Conservation (phyloP, 2,797 vertebrate genomes). For the Pipistrellus pipistrellus region DNA sequence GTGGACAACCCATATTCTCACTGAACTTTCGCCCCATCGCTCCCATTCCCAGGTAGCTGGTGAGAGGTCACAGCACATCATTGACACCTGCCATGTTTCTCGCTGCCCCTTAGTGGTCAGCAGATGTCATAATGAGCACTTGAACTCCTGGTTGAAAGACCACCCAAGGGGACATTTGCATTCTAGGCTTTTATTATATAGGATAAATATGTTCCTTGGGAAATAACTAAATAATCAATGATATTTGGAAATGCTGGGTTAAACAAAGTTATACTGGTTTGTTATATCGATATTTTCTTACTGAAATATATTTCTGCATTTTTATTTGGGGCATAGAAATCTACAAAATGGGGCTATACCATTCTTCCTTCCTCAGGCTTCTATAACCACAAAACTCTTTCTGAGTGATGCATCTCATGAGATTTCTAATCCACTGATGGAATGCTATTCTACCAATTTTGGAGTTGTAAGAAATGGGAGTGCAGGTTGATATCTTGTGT, state of each 20-base stretch:
- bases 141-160: too few species aligned
- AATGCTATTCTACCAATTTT: neutral
- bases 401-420: neutral
- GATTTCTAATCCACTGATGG: neutral
- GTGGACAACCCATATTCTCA: too few species aligned
- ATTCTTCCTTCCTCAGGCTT: neutral
- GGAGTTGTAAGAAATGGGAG: neutral
- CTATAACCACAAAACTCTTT: neutral
- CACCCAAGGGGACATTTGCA: too few species aligned
- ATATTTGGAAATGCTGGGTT: neutral
- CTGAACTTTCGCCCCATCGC: too few species aligned
- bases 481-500: neutral
- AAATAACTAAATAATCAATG: neutral
- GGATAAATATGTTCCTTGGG: neutral
- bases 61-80: too few species aligned
- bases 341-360: neutral
- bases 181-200: too few species aligned
- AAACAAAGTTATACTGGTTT: neutral
- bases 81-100: too few species aligned
- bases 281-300: neutral
- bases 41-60: too few species aligned
- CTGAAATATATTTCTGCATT: neutral
- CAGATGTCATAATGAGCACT: too few species aligned
- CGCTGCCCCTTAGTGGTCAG: too few species aligned
- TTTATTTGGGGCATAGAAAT: conserved; percentile 19